A percentile compares a stretch with the other conserved stretches of the same genome.
Evolutionary conservation across 1,140 invertebrate species (phyloP).

Genomic region (Belonocnema kinseyi): DNA sequence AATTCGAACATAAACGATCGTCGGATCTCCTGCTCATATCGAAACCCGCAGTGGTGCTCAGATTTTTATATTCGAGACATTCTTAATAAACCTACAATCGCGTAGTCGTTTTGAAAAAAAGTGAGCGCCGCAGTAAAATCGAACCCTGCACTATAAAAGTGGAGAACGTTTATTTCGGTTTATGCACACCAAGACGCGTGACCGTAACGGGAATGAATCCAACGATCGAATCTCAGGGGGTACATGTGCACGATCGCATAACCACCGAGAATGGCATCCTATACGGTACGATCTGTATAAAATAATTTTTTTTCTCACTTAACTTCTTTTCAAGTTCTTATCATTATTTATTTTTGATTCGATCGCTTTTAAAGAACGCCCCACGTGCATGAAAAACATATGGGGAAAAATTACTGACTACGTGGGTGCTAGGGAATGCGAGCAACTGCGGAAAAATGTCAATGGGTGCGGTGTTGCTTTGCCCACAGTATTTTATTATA

Average conservation of each 20-base stretch:
- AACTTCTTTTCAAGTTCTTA: background rate
- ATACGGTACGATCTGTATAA: background rate
- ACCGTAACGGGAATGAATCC: constrained; percentile 20
- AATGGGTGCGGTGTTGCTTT: constrained; percentile 26
- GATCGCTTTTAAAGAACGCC: background rate
- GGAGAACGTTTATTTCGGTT: constrained; percentile 1
- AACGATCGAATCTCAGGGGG: background rate
- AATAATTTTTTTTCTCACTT: background rate
- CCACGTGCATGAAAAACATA: background rate
- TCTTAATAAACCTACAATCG: too few species aligned
- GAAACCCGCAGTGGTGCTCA: background rate
- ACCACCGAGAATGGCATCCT: too few species aligned
- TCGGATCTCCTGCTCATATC: background rate
- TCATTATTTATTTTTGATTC: background rate
- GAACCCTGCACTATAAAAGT: background rate
- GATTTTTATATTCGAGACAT: background rate
- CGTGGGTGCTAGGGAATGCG: constrained; percentile 18
- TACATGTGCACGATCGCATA: background rate
- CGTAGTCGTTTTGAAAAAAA: background rate
- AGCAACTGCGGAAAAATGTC: constrained; percentile 20
- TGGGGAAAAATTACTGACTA: background rate
- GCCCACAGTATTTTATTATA: constrained; percentile 6
- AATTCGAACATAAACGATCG: constrained; percentile 14
- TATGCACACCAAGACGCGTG: background rate
- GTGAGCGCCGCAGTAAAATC: background rate